Conservation (phyloP, 2,888 invertebrate genomes). For the Mallateleia sp. region DNA sequence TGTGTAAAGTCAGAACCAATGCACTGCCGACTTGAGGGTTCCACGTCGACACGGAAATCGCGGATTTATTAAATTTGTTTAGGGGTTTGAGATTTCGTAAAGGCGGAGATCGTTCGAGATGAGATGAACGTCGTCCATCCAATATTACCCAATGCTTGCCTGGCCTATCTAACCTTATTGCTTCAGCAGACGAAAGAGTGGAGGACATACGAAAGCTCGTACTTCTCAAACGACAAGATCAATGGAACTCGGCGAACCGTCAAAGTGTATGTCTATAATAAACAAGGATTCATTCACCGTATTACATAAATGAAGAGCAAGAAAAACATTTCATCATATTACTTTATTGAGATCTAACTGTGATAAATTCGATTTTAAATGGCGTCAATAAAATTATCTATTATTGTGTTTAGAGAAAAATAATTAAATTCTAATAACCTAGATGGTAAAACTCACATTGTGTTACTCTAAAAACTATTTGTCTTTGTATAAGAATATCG, state of each 20-base stretch:
- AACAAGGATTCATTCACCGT: conserved; percentile 66
- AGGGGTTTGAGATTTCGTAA: conserved; percentile 83
- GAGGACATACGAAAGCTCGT: conserved; percentile 82
- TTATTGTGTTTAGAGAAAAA: too few relatives aligned
- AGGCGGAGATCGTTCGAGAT: conserved; percentile 82
- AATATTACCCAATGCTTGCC: conserved; percentile 86
- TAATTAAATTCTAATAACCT: too few relatives aligned
- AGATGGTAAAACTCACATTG: too few relatives aligned
- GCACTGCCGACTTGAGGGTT: conserved; percentile 59
- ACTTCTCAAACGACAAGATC: conserved; percentile 83
- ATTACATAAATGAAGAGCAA: conserved; percentile 43
- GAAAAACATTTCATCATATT: conserved; percentile 32
- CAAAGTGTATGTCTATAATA: conserved; percentile 69
- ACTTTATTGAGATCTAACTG: background rate
- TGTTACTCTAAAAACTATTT: too few relatives aligned
- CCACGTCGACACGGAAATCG: conserved; percentile 87
- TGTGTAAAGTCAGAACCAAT: conserved; percentile 69
- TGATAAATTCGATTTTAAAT: background rate
- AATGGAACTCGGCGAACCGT: conserved; percentile 82
- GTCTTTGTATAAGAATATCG: too few relatives aligned
- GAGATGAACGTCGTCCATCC: conserved; percentile 84
- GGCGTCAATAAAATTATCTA: background rate
- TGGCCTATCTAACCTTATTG: conserved; percentile 87
- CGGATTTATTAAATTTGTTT: conserved; percentile 89
- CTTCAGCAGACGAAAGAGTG: conserved; percentile 85